Conservation (phyloP, 2,113 vertebrate genomes). For the Dolichallabes microphthalmus region DNA sequence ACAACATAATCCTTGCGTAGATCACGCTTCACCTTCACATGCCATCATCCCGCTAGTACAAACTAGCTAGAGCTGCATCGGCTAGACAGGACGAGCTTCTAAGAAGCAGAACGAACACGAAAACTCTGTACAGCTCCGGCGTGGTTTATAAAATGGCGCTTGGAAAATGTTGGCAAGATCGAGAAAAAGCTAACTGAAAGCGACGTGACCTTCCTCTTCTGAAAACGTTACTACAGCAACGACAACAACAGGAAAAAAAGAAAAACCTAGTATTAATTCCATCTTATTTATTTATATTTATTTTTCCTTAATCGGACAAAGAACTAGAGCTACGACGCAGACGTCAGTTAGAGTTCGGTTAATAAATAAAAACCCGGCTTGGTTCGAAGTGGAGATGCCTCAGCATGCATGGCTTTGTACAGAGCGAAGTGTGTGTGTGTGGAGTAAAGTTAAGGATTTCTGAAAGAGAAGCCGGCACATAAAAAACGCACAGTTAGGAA, state of each 20-base stretch:
- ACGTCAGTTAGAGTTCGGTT: constrained; percentile 29
- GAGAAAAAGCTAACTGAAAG: neutral
- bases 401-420: constrained; percentile 50
- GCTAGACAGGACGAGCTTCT: constrained; percentile 5
- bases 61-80: neutral
- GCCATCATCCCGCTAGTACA: neutral
- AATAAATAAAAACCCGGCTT: constrained; percentile 35
- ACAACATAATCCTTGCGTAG: no score
- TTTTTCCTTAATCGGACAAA: constrained; percentile 21
- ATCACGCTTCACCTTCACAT: neutral
- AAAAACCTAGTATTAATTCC: neutral
- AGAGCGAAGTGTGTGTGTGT: constrained; percentile 25
- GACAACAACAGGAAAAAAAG: constrained; percentile 12
- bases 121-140: neutral
- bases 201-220: constrained; percentile 16
- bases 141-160: neutral
- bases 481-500: constrained; percentile 71
- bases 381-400: constrained; percentile 22
- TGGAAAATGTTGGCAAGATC: neutral
- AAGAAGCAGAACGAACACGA: constrained; percentile 11
- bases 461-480: constrained; percentile 61
- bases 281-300: constrained; percentile 7
- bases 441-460: constrained; percentile 7
- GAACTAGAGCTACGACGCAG: constrained; percentile 42
- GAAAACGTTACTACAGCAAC: constrained; percentile 39